These are phyloP conservation scores for Poeciliopsis presidionis DNA, from an alignment of 2,797 vertebrate genomes.

Conservation along the genomic window DNA sequence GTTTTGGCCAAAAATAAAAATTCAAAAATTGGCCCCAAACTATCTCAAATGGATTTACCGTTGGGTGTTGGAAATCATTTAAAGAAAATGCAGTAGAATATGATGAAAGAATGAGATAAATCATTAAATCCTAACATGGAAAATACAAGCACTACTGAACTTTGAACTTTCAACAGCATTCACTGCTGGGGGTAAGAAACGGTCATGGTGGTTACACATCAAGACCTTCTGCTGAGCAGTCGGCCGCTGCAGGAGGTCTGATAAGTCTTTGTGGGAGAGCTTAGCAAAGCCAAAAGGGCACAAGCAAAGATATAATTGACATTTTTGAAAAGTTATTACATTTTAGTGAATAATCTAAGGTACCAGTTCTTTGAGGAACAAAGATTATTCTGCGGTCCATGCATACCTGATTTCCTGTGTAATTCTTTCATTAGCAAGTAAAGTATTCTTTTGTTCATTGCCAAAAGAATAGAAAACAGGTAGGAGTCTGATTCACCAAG, in stretches of 20 bases:
- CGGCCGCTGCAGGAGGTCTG: conserved; percentile 58
- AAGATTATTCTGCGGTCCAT: conserved; percentile 44
- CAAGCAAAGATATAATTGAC: conserved; percentile 46
- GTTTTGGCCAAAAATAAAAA: neutral
- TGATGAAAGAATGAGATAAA: neutral
- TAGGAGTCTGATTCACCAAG: conserved; percentile 18
- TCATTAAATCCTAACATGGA: conserved; percentile 19
- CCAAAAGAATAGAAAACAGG: neutral
- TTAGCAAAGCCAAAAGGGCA: conserved; percentile 47
- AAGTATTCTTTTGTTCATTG: conserved; percentile 34
- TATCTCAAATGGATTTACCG: neutral
- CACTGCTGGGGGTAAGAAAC: conserved; percentile 33
- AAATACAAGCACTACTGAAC: conserved; percentile 40
- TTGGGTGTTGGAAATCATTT: neutral
- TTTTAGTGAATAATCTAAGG: conserved; percentile 40
- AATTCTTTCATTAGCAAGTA: conserved; percentile 46
- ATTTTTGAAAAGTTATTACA: conserved; percentile 69
- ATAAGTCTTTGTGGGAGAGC: conserved; percentile 60
- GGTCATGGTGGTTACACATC: conserved; percentile 37
- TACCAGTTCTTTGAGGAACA: conserved; percentile 28
- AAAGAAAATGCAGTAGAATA: neutral
- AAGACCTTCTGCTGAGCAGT: conserved; percentile 33
- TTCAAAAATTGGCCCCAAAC: neutral
- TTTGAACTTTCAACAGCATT: conserved; percentile 42
- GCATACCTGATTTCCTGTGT: conserved; percentile 62